Base-by-base conservation (phyloP, 2,797 vertebrate species). In the Melanotaenia parkinsoni region DNA sequence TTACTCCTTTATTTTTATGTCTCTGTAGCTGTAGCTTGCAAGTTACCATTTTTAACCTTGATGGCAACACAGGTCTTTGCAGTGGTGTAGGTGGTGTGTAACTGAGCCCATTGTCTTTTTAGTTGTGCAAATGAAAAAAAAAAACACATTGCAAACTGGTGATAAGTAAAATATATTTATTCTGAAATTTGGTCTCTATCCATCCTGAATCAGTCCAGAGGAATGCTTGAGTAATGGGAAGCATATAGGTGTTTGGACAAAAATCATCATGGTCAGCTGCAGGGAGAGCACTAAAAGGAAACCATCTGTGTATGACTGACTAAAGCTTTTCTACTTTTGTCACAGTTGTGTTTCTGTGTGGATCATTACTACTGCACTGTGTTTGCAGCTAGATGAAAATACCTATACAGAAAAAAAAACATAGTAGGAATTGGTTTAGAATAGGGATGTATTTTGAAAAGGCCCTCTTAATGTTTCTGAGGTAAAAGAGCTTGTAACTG, bases 191-290 rank as follows among this genome's bases (percentile, higher is more conserved):
- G 20, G 76, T 82, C 30, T 35, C 53, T 58, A 0, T 24, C 20
- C 33, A 16, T 16, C 51, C 28, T 72, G 77, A 64, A 76, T 83
- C 56, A 80, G 22, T 24, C 37, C 56, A 37, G 40, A 70, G 80
- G 69, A 82, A 85, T 83, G 71, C 18, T 57, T 11, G 2, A 57
- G 54, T 79, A 83, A 79, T 67, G 51, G 37, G 35, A 69, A 60
- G 14, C 64, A 33, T 60, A 40, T 45, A 37, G 69, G 51, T 58
- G 76, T 77, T 77, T 50, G 64, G 67, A 74, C 54, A 33, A 47
- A 12, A 66, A 50, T 74, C 18, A n/a, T 59, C 40, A 26, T 38
- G 61, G 54, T 80, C 58, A 50, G 58, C 76, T 70, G 63, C 57
- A 22, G 60, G 32, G 67, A 40, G 72, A 79, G 26, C 33, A 35